Evolutionary conservation across 2,797 vertebrate genomes (phyloP).

Genomic region (Selene dorsalis): DNA sequence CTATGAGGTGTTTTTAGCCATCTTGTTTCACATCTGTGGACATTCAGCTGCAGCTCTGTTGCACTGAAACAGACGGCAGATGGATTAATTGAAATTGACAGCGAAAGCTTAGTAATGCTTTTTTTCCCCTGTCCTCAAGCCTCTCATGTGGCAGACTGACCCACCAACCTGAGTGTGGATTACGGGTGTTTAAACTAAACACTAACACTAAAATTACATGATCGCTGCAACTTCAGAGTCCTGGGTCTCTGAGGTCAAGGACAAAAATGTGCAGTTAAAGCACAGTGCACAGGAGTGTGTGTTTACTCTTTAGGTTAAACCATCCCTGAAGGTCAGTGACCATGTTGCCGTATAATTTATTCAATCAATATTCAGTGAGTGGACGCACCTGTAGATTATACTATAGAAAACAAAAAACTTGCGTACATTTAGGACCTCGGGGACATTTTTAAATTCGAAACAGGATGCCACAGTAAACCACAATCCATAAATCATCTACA

Average conservation of each 20-base stretch:
- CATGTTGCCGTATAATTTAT: not conserved
- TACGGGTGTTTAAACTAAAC: conserved; percentile 55
- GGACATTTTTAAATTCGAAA: conserved; percentile 24
- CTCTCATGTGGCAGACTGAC: conserved; percentile 31
- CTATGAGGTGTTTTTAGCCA: conserved; percentile 34
- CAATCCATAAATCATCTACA: conserved; percentile 45
- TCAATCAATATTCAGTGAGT: conserved; percentile 12
- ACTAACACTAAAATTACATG: conserved; percentile 37
- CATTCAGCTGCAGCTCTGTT: conserved; percentile 44
- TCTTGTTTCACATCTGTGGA: conserved; percentile 68
- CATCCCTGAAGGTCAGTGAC: conserved; percentile 25
- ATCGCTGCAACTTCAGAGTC: conserved; percentile 29
- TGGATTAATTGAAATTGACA: conserved; percentile 64
- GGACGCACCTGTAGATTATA: conserved; percentile 24
- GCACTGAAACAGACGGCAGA: conserved; percentile 34
- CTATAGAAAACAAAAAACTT: conserved; percentile 9
- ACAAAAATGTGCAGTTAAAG: conserved; percentile 40
- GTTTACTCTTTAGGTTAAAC: conserved; percentile 29
- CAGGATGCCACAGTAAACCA: conserved; percentile 11
- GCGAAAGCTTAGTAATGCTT: conserved; percentile 45
- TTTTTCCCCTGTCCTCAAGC: conserved; percentile 11
- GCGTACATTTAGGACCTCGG: conserved; percentile 21
- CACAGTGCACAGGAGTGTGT: not conserved
- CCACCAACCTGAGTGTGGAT: conserved; percentile 42
- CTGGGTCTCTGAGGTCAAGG: conserved; percentile 34